Evolutionary conservation across 1,140 invertebrate species (phyloP).

Genomic region (Procambarus clarkii): DNA sequence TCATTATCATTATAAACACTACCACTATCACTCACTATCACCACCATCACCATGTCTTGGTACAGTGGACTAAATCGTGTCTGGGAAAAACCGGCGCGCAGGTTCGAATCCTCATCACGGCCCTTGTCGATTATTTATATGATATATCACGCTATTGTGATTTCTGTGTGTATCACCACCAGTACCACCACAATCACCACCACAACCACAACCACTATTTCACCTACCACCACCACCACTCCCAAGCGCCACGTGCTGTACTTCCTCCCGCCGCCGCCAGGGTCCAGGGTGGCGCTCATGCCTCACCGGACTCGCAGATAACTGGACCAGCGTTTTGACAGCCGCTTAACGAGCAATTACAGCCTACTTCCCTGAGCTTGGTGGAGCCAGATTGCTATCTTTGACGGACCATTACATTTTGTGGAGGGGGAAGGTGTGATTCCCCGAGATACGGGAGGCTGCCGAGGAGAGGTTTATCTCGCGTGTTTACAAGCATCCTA

Average conservation of each 20-base stretch:
- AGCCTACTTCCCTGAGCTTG: conserved; percentile 12
- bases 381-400: conserved; percentile 16
- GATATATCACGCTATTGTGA: too few relatives aligned
- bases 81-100: too few relatives aligned
- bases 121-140: too few relatives aligned
- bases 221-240: neutral
- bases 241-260: neutral
- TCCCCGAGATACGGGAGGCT: neutral
- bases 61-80: too few relatives aligned
- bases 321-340: conserved; percentile 43
- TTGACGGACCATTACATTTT: conserved; percentile 23
- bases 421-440: neutral
- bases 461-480: too few relatives aligned
- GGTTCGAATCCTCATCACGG: too few relatives aligned
- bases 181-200: neutral
- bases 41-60: neutral
- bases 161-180: neutral
- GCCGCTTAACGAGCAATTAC: conserved; percentile 43
- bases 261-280: neutral
- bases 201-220: neutral
- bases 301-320: neutral
- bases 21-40: neutral
- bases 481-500: too few relatives aligned
- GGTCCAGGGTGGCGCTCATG: conserved; percentile 10
- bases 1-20: neutral